Conservation (phyloP, 2,113 vertebrate genomes). For the Alexandromys fortis region DNA sequence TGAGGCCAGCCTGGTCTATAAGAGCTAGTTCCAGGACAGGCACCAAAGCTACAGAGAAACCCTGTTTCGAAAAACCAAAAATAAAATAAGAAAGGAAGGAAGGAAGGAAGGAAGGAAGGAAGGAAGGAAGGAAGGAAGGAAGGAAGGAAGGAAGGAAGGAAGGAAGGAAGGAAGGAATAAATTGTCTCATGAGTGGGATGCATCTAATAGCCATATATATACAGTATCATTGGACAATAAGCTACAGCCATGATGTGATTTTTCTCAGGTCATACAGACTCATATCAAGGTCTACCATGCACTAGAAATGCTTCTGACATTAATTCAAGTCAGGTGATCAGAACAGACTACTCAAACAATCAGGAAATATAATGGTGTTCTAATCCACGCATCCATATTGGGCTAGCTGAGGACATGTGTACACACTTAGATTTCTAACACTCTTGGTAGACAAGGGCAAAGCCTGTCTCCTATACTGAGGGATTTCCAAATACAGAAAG, state of each 20-base stretch:
- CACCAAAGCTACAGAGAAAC: too few relatives aligned
- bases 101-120: too few relatives aligned
- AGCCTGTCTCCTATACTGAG: background rate
- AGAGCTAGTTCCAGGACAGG: too few relatives aligned
- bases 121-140: too few relatives aligned
- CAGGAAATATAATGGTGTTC: background rate
- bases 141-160: accelerated
- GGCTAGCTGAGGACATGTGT: background rate
- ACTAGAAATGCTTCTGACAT: background rate
- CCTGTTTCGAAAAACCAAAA: too few relatives aligned
- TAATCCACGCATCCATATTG: background rate
- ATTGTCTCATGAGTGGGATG: background rate
- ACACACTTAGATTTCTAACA: background rate
- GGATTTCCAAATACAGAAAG: background rate
- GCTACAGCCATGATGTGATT: background rate
- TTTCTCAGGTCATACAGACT: background rate
- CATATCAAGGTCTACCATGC: background rate
- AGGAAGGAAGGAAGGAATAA: accelerated
- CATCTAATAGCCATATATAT: accelerated
- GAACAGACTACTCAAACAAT: background rate
- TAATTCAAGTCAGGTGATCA: background rate
- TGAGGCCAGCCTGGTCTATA: too few relatives aligned
- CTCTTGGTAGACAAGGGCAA: background rate
- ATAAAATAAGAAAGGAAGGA: too few relatives aligned
- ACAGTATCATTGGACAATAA: background rate